Evolutionary conservation across 2,888 invertebrate species (phyloP).

Genomic region (Drosophila glabriapex): DNA sequence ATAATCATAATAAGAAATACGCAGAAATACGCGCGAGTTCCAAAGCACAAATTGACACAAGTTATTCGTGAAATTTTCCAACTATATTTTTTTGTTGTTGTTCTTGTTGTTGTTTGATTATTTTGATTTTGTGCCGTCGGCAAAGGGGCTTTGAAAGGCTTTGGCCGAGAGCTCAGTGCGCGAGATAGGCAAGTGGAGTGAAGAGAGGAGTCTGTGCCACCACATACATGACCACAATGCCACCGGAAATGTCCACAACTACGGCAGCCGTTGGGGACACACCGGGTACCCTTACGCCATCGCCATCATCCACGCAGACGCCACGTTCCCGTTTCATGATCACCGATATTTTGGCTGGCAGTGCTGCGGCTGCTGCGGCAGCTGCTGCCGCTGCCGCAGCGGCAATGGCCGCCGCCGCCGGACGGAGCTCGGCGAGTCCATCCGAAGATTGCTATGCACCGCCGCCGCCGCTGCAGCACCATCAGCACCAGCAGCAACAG

Average conservation of each 20-base stretch:
- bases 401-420: constrained; percentile 62
- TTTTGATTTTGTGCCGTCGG: constrained; percentile 48
- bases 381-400: constrained; percentile 72
- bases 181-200: constrained; percentile 31
- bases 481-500: constrained; percentile 75
- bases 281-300: constrained; percentile 64
- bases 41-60: constrained; percentile 16
- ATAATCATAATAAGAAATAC: background rate
- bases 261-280: constrained; percentile 78
- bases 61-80: constrained; percentile 8
- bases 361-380: constrained; percentile 85
- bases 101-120: constrained; percentile 28
- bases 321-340: constrained; percentile 95
- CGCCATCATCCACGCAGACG: constrained; percentile 83
- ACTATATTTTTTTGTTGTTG: constrained; percentile 28
- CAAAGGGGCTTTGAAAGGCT: constrained; percentile 24
- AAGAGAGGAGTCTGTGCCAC: constrained; percentile 25
- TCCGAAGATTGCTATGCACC: constrained; percentile 58
- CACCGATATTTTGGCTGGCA: constrained; percentile 92
- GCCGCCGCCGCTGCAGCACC: constrained; percentile 37
- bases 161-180: constrained; percentile 14
- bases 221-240: constrained; percentile 84
- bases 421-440: constrained; percentile 60
- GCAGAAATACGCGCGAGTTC: constrained; percentile 23
- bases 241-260: constrained; percentile 83